Evolutionary conservation across 2,888 invertebrate genomes (phyloP).

Genomic region (Phorcus lineatus): DNA sequence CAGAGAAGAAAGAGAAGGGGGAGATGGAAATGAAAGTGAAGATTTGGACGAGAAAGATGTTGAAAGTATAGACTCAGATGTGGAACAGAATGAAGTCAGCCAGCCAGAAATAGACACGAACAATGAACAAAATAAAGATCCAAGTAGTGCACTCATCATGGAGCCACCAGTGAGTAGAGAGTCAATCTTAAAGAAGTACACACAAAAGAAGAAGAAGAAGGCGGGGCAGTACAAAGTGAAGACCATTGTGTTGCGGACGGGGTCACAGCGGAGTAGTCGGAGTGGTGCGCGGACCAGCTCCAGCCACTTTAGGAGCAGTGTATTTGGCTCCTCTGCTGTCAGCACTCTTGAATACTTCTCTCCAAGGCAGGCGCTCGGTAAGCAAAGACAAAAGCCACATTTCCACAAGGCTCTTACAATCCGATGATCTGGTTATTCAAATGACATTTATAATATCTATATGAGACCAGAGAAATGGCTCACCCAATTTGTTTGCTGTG

Average conservation of each 20-base stretch:
- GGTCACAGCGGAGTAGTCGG: not conserved
- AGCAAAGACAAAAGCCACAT: not conserved
- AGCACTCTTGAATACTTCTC: slow-evolving; percentile 64
- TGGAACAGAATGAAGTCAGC: slow-evolving; percentile 26
- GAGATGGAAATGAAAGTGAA: slow-evolving; percentile 9
- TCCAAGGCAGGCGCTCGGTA: not conserved
- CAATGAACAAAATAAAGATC: too few relatives aligned
- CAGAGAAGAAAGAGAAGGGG: slow-evolving; percentile 23
- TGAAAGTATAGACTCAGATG: slow-evolving; percentile 10
- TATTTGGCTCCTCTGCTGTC: slow-evolving; percentile 53
- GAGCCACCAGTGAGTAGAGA: not conserved
- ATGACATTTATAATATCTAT: too few relatives aligned
- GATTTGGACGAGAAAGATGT: not conserved
- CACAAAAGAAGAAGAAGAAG: not conserved
- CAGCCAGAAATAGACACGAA: not conserved
- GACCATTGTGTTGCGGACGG: not conserved
- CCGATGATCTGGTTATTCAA: too few relatives aligned
- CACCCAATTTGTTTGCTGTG: too few relatives aligned
- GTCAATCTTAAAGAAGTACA: slow-evolving; percentile 7
- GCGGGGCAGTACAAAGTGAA: not conserved
- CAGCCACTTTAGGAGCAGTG: slow-evolving; percentile 50
- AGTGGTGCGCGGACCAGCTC: slow-evolving; percentile 28
- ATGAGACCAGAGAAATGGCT: too few relatives aligned
- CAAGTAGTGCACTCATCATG: too few relatives aligned
- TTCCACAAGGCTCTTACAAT: too few relatives aligned